phyloP scores from a whole-genome alignment of 2,888 invertebrate species.

The Ophonus ardosiacus region DNA sequence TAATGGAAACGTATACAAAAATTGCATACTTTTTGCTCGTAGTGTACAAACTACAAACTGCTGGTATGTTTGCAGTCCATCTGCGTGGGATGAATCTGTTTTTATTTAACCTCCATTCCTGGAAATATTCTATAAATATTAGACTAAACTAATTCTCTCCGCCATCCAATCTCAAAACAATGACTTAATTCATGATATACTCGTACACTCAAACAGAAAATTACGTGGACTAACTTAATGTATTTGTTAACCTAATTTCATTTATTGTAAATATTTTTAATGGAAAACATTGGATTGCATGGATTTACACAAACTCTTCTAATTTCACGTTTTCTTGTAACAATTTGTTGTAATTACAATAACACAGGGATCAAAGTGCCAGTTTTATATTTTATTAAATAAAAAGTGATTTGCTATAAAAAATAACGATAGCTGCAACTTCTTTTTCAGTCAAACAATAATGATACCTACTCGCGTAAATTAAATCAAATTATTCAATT shows the following conservation, averaged over 20 bases:
- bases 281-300: neutral
- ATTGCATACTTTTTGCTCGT: neutral
- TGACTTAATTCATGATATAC: neutral
- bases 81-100: neutral
- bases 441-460: no score
- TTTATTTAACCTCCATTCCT: constrained; percentile 4
- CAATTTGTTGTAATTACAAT: no score
- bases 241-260: neutral
- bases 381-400: no score
- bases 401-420: no score
- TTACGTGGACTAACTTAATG: neutral
- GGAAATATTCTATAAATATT: constrained; percentile 40
- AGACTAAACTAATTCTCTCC: constrained; percentile 8
- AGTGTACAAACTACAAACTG: neutral
- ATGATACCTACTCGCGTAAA: no score
- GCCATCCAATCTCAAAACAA: constrained; percentile 30
- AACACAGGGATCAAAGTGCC: no score
- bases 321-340: no score
- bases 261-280: neutral
- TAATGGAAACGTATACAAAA: neutral
- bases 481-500: no score
- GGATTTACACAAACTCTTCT: no score
- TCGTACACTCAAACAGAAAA: neutral
- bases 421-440: no score
- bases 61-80: neutral